Conservation (phyloP, 2,888 invertebrate species). For the Tholera decimalis region DNA sequence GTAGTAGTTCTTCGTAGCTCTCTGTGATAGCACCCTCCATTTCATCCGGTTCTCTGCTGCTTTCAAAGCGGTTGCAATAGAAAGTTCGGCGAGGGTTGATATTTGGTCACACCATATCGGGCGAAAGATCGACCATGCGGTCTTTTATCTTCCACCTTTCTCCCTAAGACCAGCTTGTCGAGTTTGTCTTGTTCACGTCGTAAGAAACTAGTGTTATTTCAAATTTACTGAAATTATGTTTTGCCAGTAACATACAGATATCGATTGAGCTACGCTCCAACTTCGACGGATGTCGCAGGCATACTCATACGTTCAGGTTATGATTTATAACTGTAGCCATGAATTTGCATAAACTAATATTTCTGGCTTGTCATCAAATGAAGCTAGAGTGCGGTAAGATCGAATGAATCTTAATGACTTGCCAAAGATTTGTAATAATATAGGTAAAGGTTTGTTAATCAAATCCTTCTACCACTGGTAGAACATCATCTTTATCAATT, state of each 20-base stretch:
- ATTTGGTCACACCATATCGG: too few relatives aligned
- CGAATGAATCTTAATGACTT: not conserved
- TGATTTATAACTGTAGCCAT: slow-evolving; percentile 68
- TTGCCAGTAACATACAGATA: slow-evolving; percentile 39
- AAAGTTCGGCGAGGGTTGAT: too few relatives aligned
- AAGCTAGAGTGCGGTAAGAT: slow-evolving; percentile 27
- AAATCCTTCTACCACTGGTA: too few relatives aligned
- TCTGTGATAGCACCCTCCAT: too few relatives aligned
- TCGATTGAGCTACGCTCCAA: slow-evolving; percentile 65
- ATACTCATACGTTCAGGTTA: slow-evolving; percentile 58
- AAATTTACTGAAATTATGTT: not conserved
- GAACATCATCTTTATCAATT: too few relatives aligned
- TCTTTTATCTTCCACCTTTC: too few relatives aligned
- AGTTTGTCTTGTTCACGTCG: too few relatives aligned
- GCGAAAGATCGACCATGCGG: too few relatives aligned
- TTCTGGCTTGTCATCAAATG: slow-evolving; percentile 51
- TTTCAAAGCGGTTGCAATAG: too few relatives aligned
- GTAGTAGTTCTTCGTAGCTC: too few relatives aligned
- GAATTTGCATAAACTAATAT: slow-evolving; percentile 61
- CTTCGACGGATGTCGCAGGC: slow-evolving; percentile 63
- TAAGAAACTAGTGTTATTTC: not conserved
- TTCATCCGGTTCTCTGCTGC: too few relatives aligned
- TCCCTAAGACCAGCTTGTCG: too few relatives aligned
- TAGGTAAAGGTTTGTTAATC: not conserved
- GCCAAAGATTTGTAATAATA: slow-evolving; percentile 12